Evolutionary conservation across 1,140 invertebrate species (phyloP), one percentile per base, ranked within the genome.

Genomic region (Bombus confusus): DNA sequence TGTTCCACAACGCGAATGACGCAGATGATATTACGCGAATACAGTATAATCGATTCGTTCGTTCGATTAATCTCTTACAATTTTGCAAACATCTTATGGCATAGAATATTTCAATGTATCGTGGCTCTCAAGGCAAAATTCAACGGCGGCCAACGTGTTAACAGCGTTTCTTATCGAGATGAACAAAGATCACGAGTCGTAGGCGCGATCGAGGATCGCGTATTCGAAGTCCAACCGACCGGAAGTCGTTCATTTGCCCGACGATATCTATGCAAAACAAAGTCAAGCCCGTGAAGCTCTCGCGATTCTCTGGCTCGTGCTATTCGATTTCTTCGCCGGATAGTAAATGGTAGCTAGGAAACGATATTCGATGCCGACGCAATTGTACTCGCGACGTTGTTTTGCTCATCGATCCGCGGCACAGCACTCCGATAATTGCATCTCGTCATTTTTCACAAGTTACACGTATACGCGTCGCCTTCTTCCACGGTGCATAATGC

Each of bases 181-280:
- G 76, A 59, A 28, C 62, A 43, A n/a, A 62, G 59, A 39, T 59
- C n/a, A 47, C 57, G 39, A 39, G 75, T 39, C 18, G 64, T 66
- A 47, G 37, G 9, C 34, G 31, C 62, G 74, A 85, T 72, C 43
- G 68, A 47, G 68, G 64, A 84, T 79, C 64, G 2, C 75, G 66
- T 43, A 37, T 79, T 39, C 31, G 52, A 79, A 57, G 75, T 37
- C 68, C 25, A 80, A 41, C 13, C 59, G 83, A 25, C 83, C 76
- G 83, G 83, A 85, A 85, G 83, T 80, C 76, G 83, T 62, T 85
- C 83, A 80, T 85, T 85, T 62, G 76, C 28, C 52, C 39, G 76
- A 31, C 83, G 47, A 85, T 85, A 85, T 80, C 76, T 80, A 85
- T 80, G 83, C 83, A 85, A 80, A 85, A 85, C 28, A 68, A 18